Conservation (phyloP, 2,113 vertebrate genomes). For the Pachycephala philippinensis region DNA sequence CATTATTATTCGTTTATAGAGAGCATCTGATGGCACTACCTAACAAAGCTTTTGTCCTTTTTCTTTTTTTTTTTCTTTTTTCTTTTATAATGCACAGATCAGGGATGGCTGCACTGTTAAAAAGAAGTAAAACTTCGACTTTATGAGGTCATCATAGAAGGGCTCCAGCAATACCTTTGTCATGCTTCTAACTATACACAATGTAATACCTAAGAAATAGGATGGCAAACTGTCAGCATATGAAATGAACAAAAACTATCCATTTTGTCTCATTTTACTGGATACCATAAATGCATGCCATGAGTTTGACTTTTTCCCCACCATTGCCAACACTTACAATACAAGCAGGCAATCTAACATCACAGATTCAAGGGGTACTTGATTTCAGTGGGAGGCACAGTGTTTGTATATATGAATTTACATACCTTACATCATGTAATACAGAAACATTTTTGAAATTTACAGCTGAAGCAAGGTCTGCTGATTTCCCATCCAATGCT, state of each 20-base stretch:
- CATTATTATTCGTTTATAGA: neutral
- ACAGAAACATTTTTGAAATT: neutral
- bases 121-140: neutral
- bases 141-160: neutral
- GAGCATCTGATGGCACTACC: neutral
- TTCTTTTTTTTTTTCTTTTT: neutral
- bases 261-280: neutral
- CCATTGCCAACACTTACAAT: neutral
- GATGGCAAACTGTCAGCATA: neutral
- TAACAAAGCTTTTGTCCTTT: neutral
- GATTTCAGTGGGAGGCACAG: neutral
- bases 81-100: neutral
- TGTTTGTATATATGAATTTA: neutral
- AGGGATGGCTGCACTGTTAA: neutral
- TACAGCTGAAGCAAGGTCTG: neutral
- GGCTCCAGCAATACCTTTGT: neutral
- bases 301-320: neutral
- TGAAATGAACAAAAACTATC: neutral
- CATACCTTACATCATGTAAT: neutral
- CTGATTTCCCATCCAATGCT: neutral
- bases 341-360: neutral
- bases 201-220: neutral
- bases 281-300: neutral
- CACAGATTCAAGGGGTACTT: neutral
- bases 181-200: neutral